Percentiles rank a stretch among this genome's conserved stretches.
These are phyloP conservation scores for Glomeris maerens DNA, from an alignment of 1,140 invertebrate species.

Conservation along the genomic window DNA sequence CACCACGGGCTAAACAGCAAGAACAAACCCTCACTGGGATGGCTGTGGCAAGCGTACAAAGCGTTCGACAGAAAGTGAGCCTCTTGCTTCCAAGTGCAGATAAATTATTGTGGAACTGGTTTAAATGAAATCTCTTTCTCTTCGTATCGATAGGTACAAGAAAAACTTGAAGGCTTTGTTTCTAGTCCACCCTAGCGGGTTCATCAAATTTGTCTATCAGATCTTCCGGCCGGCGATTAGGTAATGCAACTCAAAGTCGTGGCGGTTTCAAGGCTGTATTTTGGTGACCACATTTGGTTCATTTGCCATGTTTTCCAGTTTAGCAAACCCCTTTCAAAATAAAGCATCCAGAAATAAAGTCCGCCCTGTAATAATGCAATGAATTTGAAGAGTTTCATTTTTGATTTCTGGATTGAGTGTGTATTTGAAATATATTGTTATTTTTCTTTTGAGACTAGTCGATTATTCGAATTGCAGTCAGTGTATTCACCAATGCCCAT, in stretches of 20 bases:
- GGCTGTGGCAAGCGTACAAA: conserved; percentile 95
- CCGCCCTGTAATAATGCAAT: conserved; percentile 2
- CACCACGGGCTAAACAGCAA: conserved; percentile 92
- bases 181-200: conserved; percentile 95
- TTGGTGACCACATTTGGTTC: neutral
- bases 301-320: neutral
- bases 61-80: conserved; percentile 83
- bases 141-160: conserved; percentile 54
- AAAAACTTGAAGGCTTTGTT: conserved; percentile 98
- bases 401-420: neutral
- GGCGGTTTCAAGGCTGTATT: neutral
- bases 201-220: conserved; percentile 90
- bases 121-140: neutral
- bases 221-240: conserved; percentile 87
- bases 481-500: too few relatives aligned
- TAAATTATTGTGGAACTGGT: neutral
- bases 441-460: too few relatives aligned
- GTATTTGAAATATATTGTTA: too few relatives aligned
- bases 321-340: neutral
- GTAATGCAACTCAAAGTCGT: conserved; percentile 34
- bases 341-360: too few relatives aligned
- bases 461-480: too few relatives aligned
- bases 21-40: conserved; percentile 89
- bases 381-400: neutral
- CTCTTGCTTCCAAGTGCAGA: neutral